Evolutionary conservation across 2,113 vertebrate species (phyloP).

Genomic region (Brienomyrus longianalis): DNA sequence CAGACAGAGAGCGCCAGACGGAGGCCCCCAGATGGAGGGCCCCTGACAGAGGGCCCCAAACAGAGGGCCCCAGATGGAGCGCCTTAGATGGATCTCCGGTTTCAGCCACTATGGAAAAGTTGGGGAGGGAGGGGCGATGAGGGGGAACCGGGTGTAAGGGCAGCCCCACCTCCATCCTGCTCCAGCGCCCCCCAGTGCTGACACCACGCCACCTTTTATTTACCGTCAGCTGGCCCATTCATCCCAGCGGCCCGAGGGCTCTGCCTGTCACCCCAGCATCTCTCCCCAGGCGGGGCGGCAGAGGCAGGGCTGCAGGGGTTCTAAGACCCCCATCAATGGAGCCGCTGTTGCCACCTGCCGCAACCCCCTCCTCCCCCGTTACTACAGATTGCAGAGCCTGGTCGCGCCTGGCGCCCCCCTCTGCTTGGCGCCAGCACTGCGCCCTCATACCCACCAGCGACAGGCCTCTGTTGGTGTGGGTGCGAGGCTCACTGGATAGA

Average conservation of each 20-base stretch:
- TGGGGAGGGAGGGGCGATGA: not conserved
- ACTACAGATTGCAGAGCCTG: not conserved
- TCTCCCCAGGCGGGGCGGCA: not conserved
- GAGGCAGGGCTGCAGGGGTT: not conserved
- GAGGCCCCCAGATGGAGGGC: too few species aligned
- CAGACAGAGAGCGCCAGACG: too few species aligned
- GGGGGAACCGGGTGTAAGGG: not conserved
- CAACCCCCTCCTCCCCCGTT: not conserved
- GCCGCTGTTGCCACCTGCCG: slow-evolving; percentile 5
- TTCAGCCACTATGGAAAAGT: too few species aligned
- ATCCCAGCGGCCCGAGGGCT: not conserved
- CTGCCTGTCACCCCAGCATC: not conserved
- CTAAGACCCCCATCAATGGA: not conserved
- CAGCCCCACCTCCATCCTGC: not conserved
- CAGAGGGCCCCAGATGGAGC: too few species aligned
- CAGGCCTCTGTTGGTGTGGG: not conserved
- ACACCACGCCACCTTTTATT: not conserved
- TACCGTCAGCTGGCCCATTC: not conserved
- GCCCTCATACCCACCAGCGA: not conserved
- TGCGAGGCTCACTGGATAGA: not conserved
- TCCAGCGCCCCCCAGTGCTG: not conserved
- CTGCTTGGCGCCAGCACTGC: not conserved
- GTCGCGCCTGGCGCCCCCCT: not conserved
- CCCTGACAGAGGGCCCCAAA: too few species aligned
- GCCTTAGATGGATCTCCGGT: too few species aligned